phyloP scores from a whole-genome alignment of 1,140 invertebrate species.

The Frieseomelitta varia region DNA sequence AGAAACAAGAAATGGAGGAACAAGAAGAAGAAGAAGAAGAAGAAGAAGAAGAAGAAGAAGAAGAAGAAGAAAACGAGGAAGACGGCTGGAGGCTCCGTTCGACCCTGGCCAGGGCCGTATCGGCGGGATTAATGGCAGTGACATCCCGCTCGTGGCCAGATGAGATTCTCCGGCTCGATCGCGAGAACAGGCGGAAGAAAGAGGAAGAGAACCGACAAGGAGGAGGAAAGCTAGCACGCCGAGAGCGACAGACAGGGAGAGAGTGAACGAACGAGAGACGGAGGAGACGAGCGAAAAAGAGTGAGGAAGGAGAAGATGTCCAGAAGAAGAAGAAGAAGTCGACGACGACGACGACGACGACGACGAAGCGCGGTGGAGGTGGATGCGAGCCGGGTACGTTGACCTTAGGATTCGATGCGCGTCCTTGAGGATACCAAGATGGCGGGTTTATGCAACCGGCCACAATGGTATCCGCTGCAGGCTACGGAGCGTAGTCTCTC shows the following conservation, averaged over 20 bases:
- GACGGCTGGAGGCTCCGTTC: constrained; percentile 53
- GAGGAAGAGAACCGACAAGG: constrained; percentile 5
- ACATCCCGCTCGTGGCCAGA: constrained; percentile 74
- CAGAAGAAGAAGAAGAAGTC: constrained; percentile 40
- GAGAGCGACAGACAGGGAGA: constrained; percentile 6
- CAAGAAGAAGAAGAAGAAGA: constrained; percentile 57
- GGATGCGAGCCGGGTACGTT: constrained; percentile 74
- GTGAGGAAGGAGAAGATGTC: constrained; percentile 27
- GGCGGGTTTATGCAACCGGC: constrained; percentile 79
- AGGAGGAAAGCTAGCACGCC: constrained; percentile 28
- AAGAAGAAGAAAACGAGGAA: constrained; percentile 65
- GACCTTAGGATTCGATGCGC: constrained; percentile 77
- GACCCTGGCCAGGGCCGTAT: constrained; percentile 68
- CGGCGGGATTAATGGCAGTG: constrained; percentile 77
- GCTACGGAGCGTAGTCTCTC: constrained; percentile 29
- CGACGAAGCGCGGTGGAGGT: constrained; percentile 61
- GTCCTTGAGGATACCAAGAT: constrained; percentile 80
- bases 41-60: constrained; percentile 45
- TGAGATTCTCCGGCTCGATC: constrained; percentile 63
- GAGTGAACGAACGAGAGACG: constrained; percentile 29
- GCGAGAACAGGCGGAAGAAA: constrained; percentile 48
- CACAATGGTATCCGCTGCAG: constrained; percentile 72
- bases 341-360: constrained; percentile 32
- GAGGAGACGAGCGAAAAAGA: constrained; percentile 47
- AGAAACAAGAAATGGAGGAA: constrained; percentile 44